A percentile compares a stretch with the other conserved stretches of the same genome.
phyloP scores from a whole-genome alignment of 2,888 invertebrate species.

The Conomelus anceps region DNA sequence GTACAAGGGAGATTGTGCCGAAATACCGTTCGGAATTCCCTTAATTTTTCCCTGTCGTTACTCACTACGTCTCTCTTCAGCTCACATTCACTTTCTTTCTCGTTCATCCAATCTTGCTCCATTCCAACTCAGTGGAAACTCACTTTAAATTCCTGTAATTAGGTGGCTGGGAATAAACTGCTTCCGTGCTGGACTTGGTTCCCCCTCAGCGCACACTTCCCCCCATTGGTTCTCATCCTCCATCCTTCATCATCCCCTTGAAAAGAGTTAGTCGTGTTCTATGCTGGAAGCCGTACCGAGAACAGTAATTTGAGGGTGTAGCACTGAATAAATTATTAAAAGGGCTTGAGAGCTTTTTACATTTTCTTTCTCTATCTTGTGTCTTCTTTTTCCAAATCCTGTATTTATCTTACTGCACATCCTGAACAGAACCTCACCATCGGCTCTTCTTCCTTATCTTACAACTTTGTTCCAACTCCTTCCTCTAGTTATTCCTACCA shows the following conservation, averaged over 20 bases:
- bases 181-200: neutral
- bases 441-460: neutral
- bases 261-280: neutral
- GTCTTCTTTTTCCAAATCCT: neutral
- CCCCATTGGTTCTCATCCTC: neutral
- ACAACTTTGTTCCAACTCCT: neutral
- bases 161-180: neutral
- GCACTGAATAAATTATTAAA: neutral
- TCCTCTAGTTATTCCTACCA: too few relatives aligned
- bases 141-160: slow-evolving; percentile 2
- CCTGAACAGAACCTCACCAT: neutral
- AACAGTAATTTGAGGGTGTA: neutral
- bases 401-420: neutral
- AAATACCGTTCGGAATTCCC: neutral
- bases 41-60: neutral
- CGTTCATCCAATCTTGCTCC: neutral
- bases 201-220: neutral
- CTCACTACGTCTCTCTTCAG: neutral
- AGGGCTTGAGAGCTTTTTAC: neutral
- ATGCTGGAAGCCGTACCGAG: neutral
- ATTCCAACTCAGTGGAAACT: neutral
- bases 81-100: neutral
- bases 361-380: neutral
- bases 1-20: too few relatives aligned
- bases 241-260: neutral